These are phyloP conservation scores for Sinelater perroti DNA, from an alignment of 2,888 invertebrate genomes.

Conservation along the genomic window DNA sequence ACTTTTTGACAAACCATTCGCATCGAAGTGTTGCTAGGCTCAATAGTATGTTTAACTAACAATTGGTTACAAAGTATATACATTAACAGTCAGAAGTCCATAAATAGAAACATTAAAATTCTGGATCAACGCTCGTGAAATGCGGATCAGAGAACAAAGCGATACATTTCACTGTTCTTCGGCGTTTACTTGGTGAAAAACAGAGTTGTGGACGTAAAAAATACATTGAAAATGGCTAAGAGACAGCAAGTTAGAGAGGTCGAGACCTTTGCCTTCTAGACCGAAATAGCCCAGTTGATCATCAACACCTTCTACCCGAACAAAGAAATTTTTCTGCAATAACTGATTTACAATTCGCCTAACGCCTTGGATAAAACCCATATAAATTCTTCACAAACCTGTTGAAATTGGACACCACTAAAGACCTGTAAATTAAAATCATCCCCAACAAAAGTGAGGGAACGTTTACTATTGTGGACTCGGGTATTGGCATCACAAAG, in stretches of 20 bases:
- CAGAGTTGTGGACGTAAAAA: no score
- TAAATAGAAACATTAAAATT: no score
- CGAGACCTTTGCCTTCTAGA: constrained; percentile 99
- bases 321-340: constrained; percentile 99
- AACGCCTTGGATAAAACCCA: constrained; percentile 94
- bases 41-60: no score
- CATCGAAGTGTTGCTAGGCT: no score
- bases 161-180: no score
- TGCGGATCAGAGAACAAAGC: no score
- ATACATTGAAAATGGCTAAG: no score
- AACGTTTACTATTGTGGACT: constrained; percentile 94
- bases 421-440: constrained; percentile 95
- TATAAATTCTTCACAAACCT: constrained; percentile 98
- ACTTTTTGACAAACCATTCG: no score
- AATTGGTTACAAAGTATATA: no score
- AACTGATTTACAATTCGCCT: constrained; percentile 98
- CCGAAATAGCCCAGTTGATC: constrained; percentile 99
- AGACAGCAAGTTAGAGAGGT: constrained; percentile 73
- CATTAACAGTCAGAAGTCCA: no score
- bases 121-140: no score
- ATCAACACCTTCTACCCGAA: constrained; percentile 99
- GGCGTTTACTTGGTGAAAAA: no score
- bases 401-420: constrained; percentile 89
- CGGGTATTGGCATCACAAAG: constrained; percentile 99
- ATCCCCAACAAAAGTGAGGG: constrained; percentile 95